Percentiles rank a stretch among this genome's conserved stretches.
Conservation (phyloP, 92 coral and sea anemone species). For the Virgularia gustaviana region DNA sequence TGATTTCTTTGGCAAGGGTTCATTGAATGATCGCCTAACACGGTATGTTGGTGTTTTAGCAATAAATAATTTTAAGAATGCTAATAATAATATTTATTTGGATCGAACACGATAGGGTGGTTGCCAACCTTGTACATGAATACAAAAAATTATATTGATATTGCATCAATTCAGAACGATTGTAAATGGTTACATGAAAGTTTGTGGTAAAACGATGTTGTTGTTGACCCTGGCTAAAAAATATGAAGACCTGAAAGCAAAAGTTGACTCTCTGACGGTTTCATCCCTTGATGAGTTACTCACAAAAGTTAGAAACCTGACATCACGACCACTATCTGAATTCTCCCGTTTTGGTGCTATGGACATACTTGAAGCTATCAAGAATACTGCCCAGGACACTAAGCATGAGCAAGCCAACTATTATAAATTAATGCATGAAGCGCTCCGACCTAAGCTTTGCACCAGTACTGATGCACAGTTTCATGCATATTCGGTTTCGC, state of each 20-base stretch:
- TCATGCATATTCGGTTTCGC: conserved; percentile 25
- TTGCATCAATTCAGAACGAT: no score
- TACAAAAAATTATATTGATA: background rate
- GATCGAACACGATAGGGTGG: background rate
- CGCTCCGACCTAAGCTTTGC: conserved; percentile 28
- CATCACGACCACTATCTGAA: conserved; percentile 48
- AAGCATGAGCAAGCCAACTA: conserved; percentile 44
- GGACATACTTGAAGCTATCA: conserved; percentile 25
- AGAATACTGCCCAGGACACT: conserved; percentile 44
- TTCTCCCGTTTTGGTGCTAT: conserved; percentile 38
- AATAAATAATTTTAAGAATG: background rate
- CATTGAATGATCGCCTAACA: background rate
- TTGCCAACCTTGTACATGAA: background rate
- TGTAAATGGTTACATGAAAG: background rate
- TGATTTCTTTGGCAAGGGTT: background rate
- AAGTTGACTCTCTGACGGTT: background rate
- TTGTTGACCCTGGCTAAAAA: background rate
- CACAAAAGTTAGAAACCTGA: conserved; percentile 25
- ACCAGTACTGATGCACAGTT: conserved; percentile 29
- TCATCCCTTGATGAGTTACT: conserved; percentile 40
- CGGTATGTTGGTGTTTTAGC: no score
- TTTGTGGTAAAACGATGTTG: background rate
- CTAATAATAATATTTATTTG: background rate
- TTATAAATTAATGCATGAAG: conserved; percentile 28
- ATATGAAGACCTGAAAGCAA: background rate